A percentile compares a stretch with the other conserved stretches of the same genome.
phyloP scores from a whole-genome alignment of 2,113 vertebrate species.

The Salvelinus alpinus region DNA sequence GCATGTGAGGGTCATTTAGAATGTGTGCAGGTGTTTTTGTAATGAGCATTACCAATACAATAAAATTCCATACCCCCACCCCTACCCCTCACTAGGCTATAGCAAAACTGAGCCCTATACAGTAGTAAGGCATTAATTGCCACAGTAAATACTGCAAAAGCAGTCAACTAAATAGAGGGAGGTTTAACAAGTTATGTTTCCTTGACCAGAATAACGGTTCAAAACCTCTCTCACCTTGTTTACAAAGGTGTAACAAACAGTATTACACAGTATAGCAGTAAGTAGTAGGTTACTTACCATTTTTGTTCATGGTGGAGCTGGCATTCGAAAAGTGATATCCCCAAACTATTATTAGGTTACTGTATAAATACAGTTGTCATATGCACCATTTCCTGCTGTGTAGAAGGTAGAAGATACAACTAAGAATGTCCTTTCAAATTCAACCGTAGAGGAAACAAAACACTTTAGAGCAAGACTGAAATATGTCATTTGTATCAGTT shows the following conservation, averaged over 20 bases:
- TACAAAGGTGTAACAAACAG: neutral
- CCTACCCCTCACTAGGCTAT: neutral
- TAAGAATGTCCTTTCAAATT: neutral
- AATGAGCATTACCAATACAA: neutral
- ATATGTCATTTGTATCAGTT: neutral
- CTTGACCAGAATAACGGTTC: neutral
- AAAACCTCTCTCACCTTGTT: neutral
- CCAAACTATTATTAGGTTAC: slow-evolving; percentile 3
- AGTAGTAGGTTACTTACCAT: slow-evolving; percentile 8
- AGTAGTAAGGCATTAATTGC: neutral
- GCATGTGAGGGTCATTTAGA: neutral
- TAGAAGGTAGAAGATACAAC: neutral
- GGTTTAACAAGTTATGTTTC: neutral
- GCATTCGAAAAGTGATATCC: neutral
- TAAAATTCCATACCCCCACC: neutral
- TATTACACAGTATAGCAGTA: neutral
- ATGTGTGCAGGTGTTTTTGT: neutral
- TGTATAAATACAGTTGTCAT: neutral
- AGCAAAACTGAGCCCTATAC: neutral
- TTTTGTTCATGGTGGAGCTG: slow-evolving; percentile 8
- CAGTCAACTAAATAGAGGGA: neutral
- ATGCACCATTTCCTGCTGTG: neutral
- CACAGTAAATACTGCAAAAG: neutral
- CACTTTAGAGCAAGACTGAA: neutral
- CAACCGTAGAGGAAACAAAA: neutral